Conservation (phyloP, 2,888 invertebrate genomes). For the Hyppa rectilinea region DNA sequence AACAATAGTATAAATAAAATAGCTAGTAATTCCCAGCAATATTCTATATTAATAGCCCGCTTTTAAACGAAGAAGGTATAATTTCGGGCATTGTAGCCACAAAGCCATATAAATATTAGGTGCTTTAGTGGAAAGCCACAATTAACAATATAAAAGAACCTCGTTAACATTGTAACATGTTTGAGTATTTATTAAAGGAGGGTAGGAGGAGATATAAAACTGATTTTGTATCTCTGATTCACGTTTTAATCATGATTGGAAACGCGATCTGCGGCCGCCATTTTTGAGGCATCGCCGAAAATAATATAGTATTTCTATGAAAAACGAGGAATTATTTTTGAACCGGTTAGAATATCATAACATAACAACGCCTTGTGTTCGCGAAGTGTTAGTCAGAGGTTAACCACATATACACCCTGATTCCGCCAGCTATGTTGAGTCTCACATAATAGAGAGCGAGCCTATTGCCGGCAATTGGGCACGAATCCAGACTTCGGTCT, state of each 20-base stretch:
- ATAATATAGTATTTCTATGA: slow-evolving; percentile 52
- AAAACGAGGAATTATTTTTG: slow-evolving; percentile 43
- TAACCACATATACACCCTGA: too few relatives aligned
- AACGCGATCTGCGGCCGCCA: slow-evolving; percentile 37
- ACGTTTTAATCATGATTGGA: slow-evolving; percentile 48
- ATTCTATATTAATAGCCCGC: slow-evolving; percentile 56
- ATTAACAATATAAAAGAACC: slow-evolving; percentile 61
- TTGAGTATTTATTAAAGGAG: slow-evolving; percentile 35
- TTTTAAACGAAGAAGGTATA: slow-evolving; percentile 59
- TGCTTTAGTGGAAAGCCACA: slow-evolving; percentile 49
- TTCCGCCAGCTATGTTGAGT: too few relatives aligned
- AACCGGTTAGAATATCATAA: slow-evolving; percentile 28
- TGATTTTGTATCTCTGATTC: slow-evolving; percentile 23
- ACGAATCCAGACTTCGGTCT: too few relatives aligned
- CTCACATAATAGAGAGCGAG: too few relatives aligned
- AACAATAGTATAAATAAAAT: slow-evolving; percentile 15
- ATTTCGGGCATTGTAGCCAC: slow-evolving; percentile 49
- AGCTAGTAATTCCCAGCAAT: slow-evolving; percentile 41
- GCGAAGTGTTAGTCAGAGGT: too few relatives aligned
- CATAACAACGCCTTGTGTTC: background rate
- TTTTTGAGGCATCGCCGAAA: slow-evolving; percentile 39
- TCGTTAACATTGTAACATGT: slow-evolving; percentile 52
- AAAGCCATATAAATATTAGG: slow-evolving; percentile 59
- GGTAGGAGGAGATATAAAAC: slow-evolving; percentile 12
- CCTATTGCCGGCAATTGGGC: too few relatives aligned